phyloP scores from a whole-genome alignment of 2,888 invertebrate species.

The Aproaerema taeniolella region DNA sequence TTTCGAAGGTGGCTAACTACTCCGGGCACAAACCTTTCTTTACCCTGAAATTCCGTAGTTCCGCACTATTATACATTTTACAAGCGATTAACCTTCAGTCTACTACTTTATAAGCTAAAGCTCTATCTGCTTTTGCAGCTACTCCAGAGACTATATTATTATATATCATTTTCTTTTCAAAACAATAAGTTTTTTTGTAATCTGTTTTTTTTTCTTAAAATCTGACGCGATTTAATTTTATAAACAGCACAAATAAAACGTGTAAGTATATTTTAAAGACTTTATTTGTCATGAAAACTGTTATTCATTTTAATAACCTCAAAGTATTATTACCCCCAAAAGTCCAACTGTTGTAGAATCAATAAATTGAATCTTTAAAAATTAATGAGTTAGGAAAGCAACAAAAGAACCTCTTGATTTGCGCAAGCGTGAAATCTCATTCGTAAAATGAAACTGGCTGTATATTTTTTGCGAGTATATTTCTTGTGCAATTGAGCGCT shows the following conservation, averaged over 20 bases:
- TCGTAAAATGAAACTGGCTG: constrained; percentile 12
- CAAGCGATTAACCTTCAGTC: constrained; percentile 5
- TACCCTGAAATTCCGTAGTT: constrained; percentile 5
- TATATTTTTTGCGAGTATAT: constrained; percentile 17
- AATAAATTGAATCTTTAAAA: constrained; percentile 1
- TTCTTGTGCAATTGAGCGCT: constrained; percentile 18
- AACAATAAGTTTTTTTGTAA: too few species aligned
- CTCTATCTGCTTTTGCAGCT: too few species aligned
- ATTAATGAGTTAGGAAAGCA: constrained; percentile 2
- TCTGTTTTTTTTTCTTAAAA: too few species aligned
- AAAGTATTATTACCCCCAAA: too few species aligned
- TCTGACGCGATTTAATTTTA: too few species aligned
- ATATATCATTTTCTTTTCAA: too few species aligned
- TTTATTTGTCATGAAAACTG: too few species aligned
- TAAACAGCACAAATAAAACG: too few species aligned
- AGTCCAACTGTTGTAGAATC: too few species aligned
- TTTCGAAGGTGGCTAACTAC: constrained; percentile 4
- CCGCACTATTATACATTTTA: constrained; percentile 9
- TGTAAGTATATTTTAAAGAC: too few species aligned
- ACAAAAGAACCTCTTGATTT: constrained; percentile 14
- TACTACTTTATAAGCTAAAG: constrained; percentile 1
- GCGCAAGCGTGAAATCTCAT: constrained; percentile 14
- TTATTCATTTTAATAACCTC: too few species aligned
- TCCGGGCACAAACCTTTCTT: constrained; percentile 1
- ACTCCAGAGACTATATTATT: too few species aligned